Conservation (phyloP, 1,140 invertebrate genomes). For the Dendrolimus punctatus region DNA sequence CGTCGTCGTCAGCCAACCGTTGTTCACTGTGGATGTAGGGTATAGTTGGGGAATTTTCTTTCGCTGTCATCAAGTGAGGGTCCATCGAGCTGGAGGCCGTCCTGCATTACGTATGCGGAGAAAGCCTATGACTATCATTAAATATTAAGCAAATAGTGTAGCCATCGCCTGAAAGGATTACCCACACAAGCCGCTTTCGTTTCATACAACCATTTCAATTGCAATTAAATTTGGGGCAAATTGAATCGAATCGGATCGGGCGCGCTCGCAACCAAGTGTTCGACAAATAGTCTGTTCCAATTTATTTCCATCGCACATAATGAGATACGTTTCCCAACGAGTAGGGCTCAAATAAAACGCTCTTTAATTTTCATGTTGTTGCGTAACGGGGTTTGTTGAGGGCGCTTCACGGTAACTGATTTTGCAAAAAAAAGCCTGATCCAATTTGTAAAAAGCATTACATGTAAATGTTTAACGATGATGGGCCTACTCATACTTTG, state of each 20-base stretch:
- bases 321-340: constrained; percentile 56
- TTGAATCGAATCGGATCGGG: constrained; percentile 52
- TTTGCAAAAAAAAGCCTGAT: constrained; percentile 6
- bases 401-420: constrained; percentile 24
- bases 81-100: too few relatives aligned
- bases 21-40: too few relatives aligned
- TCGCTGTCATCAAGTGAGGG: too few relatives aligned
- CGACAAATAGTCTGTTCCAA: constrained; percentile 62
- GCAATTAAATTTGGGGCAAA: constrained; percentile 65
- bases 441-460: too few relatives aligned
- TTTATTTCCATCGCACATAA: constrained; percentile 60
- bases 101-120: too few relatives aligned
- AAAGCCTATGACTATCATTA: too few relatives aligned
- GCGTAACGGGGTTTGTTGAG: constrained; percentile 27
- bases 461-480: too few relatives aligned
- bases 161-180: constrained; percentile 24
- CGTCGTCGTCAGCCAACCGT: too few relatives aligned
- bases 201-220: constrained; percentile 48
- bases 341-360: constrained; percentile 43
- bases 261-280: constrained; percentile 51
- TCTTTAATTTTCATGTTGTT: constrained; percentile 47
- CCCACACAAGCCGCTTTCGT: constrained; percentile 42
- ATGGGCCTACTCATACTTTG: too few relatives aligned
- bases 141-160: too few relatives aligned
- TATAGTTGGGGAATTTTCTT: too few relatives aligned